Evolutionary conservation across 2,888 invertebrate genomes (phyloP).

Genomic region (Tortricodes alternella): DNA sequence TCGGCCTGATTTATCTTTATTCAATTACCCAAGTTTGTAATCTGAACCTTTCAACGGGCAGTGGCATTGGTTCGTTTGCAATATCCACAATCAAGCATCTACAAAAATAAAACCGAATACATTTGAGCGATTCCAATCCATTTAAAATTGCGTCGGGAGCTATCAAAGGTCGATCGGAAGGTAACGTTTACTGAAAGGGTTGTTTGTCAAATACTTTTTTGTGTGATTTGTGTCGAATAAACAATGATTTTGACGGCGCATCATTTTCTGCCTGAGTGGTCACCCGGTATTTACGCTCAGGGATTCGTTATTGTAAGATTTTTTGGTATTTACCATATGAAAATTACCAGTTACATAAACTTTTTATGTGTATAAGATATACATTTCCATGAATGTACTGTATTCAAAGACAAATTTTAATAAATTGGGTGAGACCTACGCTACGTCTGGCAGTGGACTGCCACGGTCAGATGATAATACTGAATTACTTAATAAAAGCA

Average conservation of each 20-base stretch:
- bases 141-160: constrained; percentile 2
- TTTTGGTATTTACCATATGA: no score
- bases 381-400: no score
- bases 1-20: not conserved
- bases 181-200: constrained; percentile 3
- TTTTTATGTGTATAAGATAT: no score
- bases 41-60: not conserved
- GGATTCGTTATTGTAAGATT: not conserved
- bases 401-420: no score
- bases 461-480: no score
- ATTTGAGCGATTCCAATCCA: constrained; percentile 14
- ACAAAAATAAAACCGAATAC: constrained; percentile 8
- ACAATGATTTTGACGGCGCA: not conserved
- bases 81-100: constrained; percentile 10
- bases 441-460: no score
- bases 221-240: not conserved
- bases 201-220: constrained; percentile 12
- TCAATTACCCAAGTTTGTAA: not conserved
- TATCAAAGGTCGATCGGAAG: constrained; percentile 6
- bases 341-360: no score
- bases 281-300: not conserved
- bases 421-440: no score
- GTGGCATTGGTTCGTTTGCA: constrained; percentile 8
- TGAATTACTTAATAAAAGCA: no score
- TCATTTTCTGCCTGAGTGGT: not conserved